Evolutionary conservation across 2,113 vertebrate species (phyloP).

Genomic region (Etia nguti): DNA sequence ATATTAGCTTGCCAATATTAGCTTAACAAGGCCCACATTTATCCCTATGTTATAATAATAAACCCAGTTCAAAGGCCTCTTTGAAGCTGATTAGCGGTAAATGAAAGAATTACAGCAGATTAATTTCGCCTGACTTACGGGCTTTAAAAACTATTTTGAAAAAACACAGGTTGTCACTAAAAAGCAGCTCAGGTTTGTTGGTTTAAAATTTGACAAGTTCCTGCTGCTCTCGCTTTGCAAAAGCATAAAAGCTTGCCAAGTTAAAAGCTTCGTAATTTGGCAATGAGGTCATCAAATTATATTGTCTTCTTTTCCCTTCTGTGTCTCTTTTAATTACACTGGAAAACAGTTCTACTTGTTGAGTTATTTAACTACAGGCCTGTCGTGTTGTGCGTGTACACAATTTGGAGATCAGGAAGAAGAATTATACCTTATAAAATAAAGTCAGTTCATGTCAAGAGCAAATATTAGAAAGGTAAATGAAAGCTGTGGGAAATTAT

Average conservation of each 20-base stretch:
- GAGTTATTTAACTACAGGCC: conserved; percentile 85
- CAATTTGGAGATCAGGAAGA: conserved; percentile 78
- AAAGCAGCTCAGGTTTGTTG: conserved; percentile 79
- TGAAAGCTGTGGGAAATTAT: conserved; percentile 22
- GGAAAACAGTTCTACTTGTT: conserved; percentile 83
- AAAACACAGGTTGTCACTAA: conserved; percentile 76
- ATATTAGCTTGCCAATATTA: conserved; percentile 10
- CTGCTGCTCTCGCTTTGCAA: conserved; percentile 79
- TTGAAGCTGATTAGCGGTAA: conserved; percentile 26
- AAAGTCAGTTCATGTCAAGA: conserved; percentile 43
- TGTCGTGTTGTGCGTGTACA: conserved; percentile 77
- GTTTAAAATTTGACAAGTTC: conserved; percentile 78
- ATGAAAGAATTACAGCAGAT: conserved; percentile 49
- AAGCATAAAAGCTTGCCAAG: conserved; percentile 80
- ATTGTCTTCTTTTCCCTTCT: conserved; percentile 86
- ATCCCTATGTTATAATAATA: conserved; percentile 19
- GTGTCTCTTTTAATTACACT: conserved; percentile 86
- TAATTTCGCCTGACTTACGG: conserved; percentile 60
- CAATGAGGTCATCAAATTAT: conserved; percentile 90
- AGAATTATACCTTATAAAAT: conserved; percentile 69
- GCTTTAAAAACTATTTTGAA: conserved; percentile 61
- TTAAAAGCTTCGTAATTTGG: conserved; percentile 85
- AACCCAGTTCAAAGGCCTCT: background rate
- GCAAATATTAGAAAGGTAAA: conserved; percentile 38
- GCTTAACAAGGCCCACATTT: conserved; percentile 17